phyloP scores from a whole-genome alignment of 1,140 invertebrate genomes.

The Hydropsyche tenuis region DNA sequence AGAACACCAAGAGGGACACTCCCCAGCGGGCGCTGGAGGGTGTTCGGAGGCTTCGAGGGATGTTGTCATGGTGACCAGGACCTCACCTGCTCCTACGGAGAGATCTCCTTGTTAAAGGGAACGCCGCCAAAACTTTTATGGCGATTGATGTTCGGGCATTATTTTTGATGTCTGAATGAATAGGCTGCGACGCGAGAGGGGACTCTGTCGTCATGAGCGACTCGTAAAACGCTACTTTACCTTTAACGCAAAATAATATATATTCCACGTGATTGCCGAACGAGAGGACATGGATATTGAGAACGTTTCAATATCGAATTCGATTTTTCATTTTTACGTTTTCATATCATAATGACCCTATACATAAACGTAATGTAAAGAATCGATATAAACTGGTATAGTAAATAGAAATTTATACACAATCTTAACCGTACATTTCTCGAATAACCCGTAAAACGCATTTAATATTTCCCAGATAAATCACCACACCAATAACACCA shows the following conservation, averaged over 20 bases:
- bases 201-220: conserved; percentile 25
- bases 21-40: conserved; percentile 54
- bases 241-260: conserved; percentile 11
- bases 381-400: too few species aligned
- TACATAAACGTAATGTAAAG: too few species aligned
- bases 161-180: conserved; percentile 52
- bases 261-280: background rate
- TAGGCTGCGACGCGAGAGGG: conserved; percentile 46
- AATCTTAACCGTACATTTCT: too few species aligned
- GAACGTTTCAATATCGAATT: too few species aligned
- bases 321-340: too few species aligned
- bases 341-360: too few species aligned
- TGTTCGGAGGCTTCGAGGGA: conserved; percentile 29
- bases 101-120: conserved; percentile 33
- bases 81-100: conserved; percentile 46
- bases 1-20: conserved; percentile 59
- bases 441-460: too few species aligned
- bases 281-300: background rate
- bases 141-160: conserved; percentile 51
- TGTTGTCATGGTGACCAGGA: conserved; percentile 47
- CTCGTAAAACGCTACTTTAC: conserved; percentile 30
- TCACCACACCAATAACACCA: too few species aligned
- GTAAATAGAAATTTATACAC: too few species aligned
- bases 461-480: too few species aligned
- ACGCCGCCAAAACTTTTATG: conserved; percentile 49